phyloP scores from a whole-genome alignment of 2,797 vertebrate genomes.

The Selene dorsalis region DNA sequence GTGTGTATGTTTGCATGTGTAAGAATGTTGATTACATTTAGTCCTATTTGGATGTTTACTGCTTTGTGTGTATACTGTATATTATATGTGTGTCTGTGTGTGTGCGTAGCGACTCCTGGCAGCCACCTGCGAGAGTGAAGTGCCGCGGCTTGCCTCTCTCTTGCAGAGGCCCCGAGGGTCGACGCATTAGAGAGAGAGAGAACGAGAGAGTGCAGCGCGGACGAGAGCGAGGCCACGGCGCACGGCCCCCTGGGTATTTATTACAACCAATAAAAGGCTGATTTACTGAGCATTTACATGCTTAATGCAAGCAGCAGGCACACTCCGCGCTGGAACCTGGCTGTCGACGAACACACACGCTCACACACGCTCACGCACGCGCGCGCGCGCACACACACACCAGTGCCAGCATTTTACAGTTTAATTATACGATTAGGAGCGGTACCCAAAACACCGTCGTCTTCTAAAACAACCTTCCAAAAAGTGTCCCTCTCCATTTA shows the following conservation, averaged over 20 bases:
- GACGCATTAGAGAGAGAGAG: slow-evolving; percentile 84
- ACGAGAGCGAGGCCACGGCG: slow-evolving; percentile 82
- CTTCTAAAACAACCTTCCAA: slow-evolving; percentile 84
- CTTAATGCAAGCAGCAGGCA: slow-evolving; percentile 85
- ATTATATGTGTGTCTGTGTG: slow-evolving; percentile 44
- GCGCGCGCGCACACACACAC: slow-evolving; percentile 37
- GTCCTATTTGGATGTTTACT: slow-evolving; percentile 65
- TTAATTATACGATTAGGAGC: slow-evolving; percentile 88
- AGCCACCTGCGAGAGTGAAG: slow-evolving; percentile 81
- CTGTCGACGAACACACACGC: slow-evolving; percentile 52
- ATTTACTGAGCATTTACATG: slow-evolving; percentile 90
- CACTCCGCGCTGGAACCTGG: slow-evolving; percentile 76
- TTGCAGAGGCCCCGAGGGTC: slow-evolving; percentile 77
- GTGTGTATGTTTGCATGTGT: slow-evolving; percentile 65
- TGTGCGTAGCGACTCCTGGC: slow-evolving; percentile 61
- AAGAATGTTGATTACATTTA: slow-evolving; percentile 68
- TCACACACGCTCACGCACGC: slow-evolving; percentile 25
- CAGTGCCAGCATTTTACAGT: slow-evolving; percentile 81
- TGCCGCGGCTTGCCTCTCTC: slow-evolving; percentile 70
- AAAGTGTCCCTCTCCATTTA: slow-evolving; percentile 85
- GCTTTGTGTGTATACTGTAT: slow-evolving; percentile 51
- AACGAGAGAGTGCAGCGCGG: slow-evolving; percentile 64
- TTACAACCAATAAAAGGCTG: slow-evolving; percentile 90
- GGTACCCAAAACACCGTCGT: slow-evolving; percentile 80
- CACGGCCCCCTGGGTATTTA: slow-evolving; percentile 87